Conservation (phyloP, 2,113 vertebrate species). For the Aphelocoma coerulescens region DNA sequence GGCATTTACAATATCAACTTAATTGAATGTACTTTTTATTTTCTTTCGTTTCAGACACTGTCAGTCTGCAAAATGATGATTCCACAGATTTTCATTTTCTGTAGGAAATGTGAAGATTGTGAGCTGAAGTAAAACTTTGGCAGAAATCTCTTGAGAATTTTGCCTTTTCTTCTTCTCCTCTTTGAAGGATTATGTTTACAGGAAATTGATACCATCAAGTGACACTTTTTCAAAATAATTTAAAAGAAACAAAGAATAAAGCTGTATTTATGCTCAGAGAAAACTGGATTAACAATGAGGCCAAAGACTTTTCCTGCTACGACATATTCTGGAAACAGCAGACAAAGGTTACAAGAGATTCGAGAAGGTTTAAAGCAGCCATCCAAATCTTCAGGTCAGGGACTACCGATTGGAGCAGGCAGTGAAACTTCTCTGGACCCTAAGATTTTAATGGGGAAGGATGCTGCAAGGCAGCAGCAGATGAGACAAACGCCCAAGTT, state of each 20-base stretch:
- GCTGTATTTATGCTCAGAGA: slow-evolving; percentile 76
- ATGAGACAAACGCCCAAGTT: slow-evolving; percentile 90
- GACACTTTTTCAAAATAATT: neutral
- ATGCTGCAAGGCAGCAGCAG: slow-evolving; percentile 87
- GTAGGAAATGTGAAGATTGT: slow-evolving; percentile 45
- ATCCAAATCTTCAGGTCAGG: slow-evolving; percentile 85
- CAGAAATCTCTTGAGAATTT: slow-evolving; percentile 33
- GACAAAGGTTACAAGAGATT: slow-evolving; percentile 95
- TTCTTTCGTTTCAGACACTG: slow-evolving; percentile 66
- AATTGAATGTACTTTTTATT: slow-evolving; percentile 16
- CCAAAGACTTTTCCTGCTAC: slow-evolving; percentile 98
- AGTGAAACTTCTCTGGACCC: slow-evolving; percentile 77
- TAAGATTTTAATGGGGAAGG: slow-evolving; percentile 84
- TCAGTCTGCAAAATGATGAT: slow-evolving; percentile 61
- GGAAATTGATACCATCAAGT: slow-evolving; percentile 51
- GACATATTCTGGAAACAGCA: slow-evolving; percentile 94
- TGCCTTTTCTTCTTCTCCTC: neutral
- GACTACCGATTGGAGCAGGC: slow-evolving; percentile 76
- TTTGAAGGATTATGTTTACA: slow-evolving; percentile 71
- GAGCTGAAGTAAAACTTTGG: slow-evolving; percentile 61
- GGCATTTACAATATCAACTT: neutral
- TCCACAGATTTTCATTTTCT: slow-evolving; percentile 48
- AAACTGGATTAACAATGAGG: slow-evolving; percentile 87
- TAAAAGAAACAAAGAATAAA: slow-evolving; percentile 20
- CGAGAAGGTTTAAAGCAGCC: slow-evolving; percentile 97